These are phyloP conservation scores for Epiblema foenella DNA, from an alignment of 2,888 invertebrate species.

Conservation along the genomic window DNA sequence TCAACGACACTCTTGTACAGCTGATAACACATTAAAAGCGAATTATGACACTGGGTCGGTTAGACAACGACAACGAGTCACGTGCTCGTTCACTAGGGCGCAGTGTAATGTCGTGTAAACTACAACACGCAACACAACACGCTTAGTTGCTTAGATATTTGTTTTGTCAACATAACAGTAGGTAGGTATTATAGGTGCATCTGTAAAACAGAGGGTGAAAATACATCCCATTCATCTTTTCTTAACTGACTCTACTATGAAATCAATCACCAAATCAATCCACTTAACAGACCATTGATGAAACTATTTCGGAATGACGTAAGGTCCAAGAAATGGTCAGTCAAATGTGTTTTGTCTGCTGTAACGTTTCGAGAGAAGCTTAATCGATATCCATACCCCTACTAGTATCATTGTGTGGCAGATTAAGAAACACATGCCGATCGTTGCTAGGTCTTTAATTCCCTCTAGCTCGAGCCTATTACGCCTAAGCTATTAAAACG, in stretches of 20 bases:
- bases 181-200: background rate
- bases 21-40: constrained; percentile 57
- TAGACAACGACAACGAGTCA: constrained; percentile 8
- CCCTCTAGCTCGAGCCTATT: constrained; percentile 10
- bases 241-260: too few species aligned
- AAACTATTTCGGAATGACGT: too few species aligned
- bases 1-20: constrained; percentile 73
- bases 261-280: too few species aligned
- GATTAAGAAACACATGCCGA: constrained; percentile 24
- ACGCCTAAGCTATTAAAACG: constrained; percentile 20
- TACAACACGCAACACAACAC: too few species aligned
- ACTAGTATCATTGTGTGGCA: background rate
- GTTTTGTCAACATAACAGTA: background rate
- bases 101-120: background rate
- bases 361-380: background rate
- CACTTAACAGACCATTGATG: too few species aligned
- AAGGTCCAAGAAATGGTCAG: too few species aligned
- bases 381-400: background rate
- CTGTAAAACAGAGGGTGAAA: too few species aligned
- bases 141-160: background rate
- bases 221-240: too few species aligned
- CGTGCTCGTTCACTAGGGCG: constrained; percentile 1
- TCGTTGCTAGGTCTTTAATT: constrained; percentile 31
- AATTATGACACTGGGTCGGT: constrained; percentile 49
- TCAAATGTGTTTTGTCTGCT: too few species aligned